Evolutionary conservation across 2,888 invertebrate species (phyloP).

Genomic region (Dexiosoma caninum): DNA sequence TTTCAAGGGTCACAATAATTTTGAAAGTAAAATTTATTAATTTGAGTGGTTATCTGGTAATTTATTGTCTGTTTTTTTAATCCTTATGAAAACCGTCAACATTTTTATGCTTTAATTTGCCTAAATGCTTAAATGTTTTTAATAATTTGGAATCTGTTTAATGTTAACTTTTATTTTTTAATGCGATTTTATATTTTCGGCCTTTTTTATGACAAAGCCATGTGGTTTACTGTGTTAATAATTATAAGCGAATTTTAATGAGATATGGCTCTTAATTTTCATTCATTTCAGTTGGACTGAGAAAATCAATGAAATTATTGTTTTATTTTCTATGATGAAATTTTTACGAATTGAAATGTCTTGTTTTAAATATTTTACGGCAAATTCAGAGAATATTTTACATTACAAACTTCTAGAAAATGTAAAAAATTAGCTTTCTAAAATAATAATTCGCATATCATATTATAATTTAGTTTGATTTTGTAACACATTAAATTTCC

Average conservation of each 20-base stretch:
- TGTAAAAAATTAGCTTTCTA: no score
- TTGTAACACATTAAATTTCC: no score
- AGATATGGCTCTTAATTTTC: no score
- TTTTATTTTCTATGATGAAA: no score
- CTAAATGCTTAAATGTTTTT: constrained; percentile 11
- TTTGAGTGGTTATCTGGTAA: constrained; percentile 39
- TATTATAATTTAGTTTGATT: no score
- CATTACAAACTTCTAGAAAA: no score
- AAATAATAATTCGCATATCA: no score
- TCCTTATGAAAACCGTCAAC: background rate
- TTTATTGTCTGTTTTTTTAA: constrained; percentile 24
- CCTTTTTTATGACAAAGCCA: constrained; percentile 17
- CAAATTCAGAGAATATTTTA: no score
- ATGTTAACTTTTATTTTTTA: background rate
- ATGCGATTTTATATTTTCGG: constrained; percentile 26
- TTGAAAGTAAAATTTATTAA: constrained; percentile 1
- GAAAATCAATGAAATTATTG: no score
- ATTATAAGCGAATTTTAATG: constrained; percentile 23
- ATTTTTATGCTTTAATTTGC: constrained; percentile 16
- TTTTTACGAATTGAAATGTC: no score
- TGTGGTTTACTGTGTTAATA: constrained; percentile 23
- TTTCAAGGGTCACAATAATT: background rate
- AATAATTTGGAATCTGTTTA: constrained; percentile 23
- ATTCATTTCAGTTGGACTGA: no score
- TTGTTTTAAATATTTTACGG: no score